These are phyloP conservation scores for Erannis defoliaria DNA, from an alignment of 2,888 invertebrate species.

Conservation along the genomic window DNA sequence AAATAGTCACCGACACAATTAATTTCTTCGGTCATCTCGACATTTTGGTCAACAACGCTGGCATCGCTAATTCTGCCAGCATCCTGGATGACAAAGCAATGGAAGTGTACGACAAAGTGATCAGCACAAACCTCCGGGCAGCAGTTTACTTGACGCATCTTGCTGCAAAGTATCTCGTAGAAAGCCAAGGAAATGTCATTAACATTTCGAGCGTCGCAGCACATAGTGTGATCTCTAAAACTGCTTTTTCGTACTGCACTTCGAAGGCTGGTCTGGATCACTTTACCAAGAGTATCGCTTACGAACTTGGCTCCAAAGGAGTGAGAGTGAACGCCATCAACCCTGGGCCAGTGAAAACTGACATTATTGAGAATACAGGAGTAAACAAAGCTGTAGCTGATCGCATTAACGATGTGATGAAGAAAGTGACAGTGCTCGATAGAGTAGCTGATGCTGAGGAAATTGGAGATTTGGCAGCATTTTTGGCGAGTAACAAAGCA, in stretches of 20 bases:
- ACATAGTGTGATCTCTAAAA: slow-evolving; percentile 13
- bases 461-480: slow-evolving; percentile 93
- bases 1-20: slow-evolving; percentile 47
- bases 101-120: slow-evolving; percentile 49
- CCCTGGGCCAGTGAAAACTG: slow-evolving; percentile 93
- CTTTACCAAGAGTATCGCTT: slow-evolving; percentile 92
- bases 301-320: slow-evolving; percentile 90
- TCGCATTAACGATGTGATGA: slow-evolving; percentile 87
- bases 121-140: slow-evolving; percentile 55
- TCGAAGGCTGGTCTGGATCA: slow-evolving; percentile 90
- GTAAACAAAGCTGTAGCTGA: slow-evolving; percentile 1
- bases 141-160: slow-evolving; percentile 52
- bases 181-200: slow-evolving; percentile 49
- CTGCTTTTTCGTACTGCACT: slow-evolving; percentile 41
- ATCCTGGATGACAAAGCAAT: slow-evolving; percentile 50
- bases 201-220: slow-evolving; percentile 50
- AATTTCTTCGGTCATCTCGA: slow-evolving; percentile 54
- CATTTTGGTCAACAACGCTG: slow-evolving; percentile 59
- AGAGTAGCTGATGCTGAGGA: slow-evolving; percentile 91
- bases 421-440: slow-evolving; percentile 93
- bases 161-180: slow-evolving; percentile 43
- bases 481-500: slow-evolving; percentile 92
- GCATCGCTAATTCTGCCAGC: slow-evolving; percentile 38
- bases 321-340: slow-evolving; percentile 94
- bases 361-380: slow-evolving; percentile 44